Conservation (phyloP, 2,888 invertebrate genomes). For the Apantesis nais region DNA sequence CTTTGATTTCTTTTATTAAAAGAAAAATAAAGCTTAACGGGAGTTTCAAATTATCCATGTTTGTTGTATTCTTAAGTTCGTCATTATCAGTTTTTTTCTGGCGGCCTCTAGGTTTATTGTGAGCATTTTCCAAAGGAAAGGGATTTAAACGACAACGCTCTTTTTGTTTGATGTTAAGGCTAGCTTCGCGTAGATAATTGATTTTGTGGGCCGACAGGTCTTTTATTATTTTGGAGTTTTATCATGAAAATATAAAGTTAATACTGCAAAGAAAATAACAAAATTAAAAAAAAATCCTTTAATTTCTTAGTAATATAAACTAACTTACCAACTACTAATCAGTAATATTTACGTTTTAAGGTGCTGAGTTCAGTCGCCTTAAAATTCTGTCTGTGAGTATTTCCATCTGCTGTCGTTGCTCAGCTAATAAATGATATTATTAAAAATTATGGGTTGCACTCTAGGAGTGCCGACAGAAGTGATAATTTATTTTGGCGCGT, state of each 20-base stretch:
- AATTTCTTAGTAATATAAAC: neutral
- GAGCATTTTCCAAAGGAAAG: neutral
- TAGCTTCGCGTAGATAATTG: neutral
- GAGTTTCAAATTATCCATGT: neutral
- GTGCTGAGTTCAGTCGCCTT: no score
- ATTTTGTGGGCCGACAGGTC: neutral
- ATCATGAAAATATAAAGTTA: neutral
- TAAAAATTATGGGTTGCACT: no score
- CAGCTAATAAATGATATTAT: no score
- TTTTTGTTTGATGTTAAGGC: neutral
- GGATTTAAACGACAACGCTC: neutral
- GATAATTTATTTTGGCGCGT: no score
- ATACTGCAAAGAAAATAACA: neutral
- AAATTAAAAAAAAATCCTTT: neutral
- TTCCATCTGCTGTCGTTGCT: no score
- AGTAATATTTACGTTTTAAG: neutral
- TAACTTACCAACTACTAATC: neutral
- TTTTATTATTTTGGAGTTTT: neutral
- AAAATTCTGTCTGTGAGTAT: no score
- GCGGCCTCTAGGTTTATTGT: neutral
- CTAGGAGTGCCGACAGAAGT: no score
- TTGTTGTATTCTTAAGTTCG: neutral
- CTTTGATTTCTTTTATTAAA: neutral
- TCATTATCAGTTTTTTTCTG: neutral
- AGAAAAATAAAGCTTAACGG: neutral